Evolutionary conservation across 2,113 vertebrate genomes (phyloP).

Genomic region (Amblyopsis rosae): DNA sequence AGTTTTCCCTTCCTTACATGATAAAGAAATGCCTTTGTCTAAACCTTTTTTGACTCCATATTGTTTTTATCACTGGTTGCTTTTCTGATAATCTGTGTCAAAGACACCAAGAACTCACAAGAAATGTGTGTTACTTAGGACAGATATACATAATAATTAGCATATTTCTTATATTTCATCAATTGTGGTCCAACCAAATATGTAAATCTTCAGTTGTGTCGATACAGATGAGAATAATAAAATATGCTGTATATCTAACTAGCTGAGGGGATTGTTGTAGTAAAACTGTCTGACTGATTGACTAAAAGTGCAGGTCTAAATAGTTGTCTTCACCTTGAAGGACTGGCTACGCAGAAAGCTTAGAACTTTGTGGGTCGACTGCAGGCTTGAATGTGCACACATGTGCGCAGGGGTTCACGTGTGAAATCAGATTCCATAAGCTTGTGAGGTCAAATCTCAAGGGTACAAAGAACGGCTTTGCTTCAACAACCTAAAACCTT

Average conservation of each 20-base stretch:
- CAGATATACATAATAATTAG: no score
- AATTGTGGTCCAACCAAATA: no score
- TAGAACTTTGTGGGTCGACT: background rate
- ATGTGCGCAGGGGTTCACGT: slow-evolving; percentile 7
- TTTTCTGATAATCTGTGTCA: background rate
- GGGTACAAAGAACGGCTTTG: slow-evolving; percentile 7
- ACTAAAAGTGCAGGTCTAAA: background rate
- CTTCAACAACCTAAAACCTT: slow-evolving; percentile 9
- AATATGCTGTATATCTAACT: background rate
- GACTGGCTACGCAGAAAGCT: background rate
- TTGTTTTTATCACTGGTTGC: slow-evolving; percentile 6
- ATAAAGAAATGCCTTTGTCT: slow-evolving; percentile 26
- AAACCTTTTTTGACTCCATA: slow-evolving; percentile 12
- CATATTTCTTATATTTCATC: no score
- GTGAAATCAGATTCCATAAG: slow-evolving; percentile 45
- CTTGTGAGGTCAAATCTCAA: slow-evolving; percentile 15
- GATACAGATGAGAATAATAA: no score
- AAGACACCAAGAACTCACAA: background rate
- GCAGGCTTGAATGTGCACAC: background rate
- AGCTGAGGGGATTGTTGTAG: background rate
- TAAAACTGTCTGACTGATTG: background rate
- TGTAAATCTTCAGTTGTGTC: no score
- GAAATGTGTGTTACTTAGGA: background rate
- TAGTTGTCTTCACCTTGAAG: background rate
- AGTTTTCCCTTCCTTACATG: slow-evolving; percentile 8